Base-by-base conservation (phyloP, 2,797 vertebrate species). In the Sebastolobus altivelis region DNA sequence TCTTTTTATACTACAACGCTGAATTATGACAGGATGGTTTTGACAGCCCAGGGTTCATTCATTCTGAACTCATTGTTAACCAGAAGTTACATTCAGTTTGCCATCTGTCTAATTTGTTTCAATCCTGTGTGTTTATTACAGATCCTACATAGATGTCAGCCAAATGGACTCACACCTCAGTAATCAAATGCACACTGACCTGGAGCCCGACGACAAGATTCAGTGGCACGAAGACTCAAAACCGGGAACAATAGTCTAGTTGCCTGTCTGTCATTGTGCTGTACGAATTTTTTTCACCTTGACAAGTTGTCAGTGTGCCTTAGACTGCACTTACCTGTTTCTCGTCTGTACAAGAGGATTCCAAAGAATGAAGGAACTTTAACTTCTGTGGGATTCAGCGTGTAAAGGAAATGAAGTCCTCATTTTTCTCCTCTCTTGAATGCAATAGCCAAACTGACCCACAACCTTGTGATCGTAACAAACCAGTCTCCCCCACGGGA, bases 211-310 rank as follows among this genome's bases (percentile, higher is more conserved):
- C 0, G 97, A 98, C 74, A 94, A 97, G 93, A 96, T 99, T 22
- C 94, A 95, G 71, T 99, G 98, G 98, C 98, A 99, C 0, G 97
- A 98, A 89, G 96, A 97, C 87, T 97, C 98, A 9, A 98, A 99
- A 90, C 98, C 98, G 0, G 98, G 98, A 93, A 99, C 98, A 0
- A 98, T 99, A 62, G 98, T 99, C 78, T 99, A 97, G 91, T 25
- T 92, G 56, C 70, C 60, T 12, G 8, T 72, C 33, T 73, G 72
- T 77, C 61, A 16, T 60, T n/a, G 60, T 81, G 59, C 58, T 63
- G 52, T 68, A 11, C 33, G 58, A 79, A 72, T 54, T 68, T 66
- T 52, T 52, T 85, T 75, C 20, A 74, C 75, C 79, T 13, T 85
- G 72, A 89, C 77, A 70, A 84, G 2, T 43, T 88, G 84, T 93